phyloP scores from a whole-genome alignment of 2,113 vertebrate genomes.

The Calonectris borealis region DNA sequence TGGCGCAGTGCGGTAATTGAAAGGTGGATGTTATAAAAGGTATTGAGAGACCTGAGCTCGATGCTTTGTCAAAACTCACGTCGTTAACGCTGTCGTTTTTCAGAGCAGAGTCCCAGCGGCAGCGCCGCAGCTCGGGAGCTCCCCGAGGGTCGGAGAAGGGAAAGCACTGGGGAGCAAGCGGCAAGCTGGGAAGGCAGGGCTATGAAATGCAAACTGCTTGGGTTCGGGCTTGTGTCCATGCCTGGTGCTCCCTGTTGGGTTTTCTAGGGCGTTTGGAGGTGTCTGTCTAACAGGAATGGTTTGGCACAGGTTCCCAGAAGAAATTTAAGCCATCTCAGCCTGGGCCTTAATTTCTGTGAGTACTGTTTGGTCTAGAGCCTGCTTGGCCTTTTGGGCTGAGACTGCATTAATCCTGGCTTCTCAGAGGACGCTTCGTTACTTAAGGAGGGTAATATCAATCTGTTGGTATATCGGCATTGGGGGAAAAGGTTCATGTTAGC shows the following conservation, averaged over 20 bases:
- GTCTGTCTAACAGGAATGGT: background rate
- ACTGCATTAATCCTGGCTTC: background rate
- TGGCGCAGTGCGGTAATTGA: background rate
- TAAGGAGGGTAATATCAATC: background rate
- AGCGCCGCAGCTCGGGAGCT: background rate
- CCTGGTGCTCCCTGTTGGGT: background rate
- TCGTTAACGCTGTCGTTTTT: background rate
- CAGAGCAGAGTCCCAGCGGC: background rate
- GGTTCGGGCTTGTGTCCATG: fast-evolving
- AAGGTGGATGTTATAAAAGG: background rate
- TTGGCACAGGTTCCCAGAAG: background rate
- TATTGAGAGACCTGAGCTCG: background rate
- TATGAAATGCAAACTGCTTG: background rate
- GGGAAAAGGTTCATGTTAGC: background rate
- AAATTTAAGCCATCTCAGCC: background rate
- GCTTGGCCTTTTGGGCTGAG: background rate
- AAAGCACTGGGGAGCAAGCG: background rate
- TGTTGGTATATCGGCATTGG: background rate
- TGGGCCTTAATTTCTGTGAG: background rate
- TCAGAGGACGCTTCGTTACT: background rate
- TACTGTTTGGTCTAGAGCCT: background rate
- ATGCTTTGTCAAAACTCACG: background rate
- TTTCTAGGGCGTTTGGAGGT: background rate
- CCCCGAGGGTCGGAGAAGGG: fast-evolving
- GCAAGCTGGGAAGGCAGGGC: background rate